Evolutionary conservation across 2,888 invertebrate species (phyloP), one percentile per base, ranked within the genome.

Genomic region (Sclerodermus sp.): DNA sequence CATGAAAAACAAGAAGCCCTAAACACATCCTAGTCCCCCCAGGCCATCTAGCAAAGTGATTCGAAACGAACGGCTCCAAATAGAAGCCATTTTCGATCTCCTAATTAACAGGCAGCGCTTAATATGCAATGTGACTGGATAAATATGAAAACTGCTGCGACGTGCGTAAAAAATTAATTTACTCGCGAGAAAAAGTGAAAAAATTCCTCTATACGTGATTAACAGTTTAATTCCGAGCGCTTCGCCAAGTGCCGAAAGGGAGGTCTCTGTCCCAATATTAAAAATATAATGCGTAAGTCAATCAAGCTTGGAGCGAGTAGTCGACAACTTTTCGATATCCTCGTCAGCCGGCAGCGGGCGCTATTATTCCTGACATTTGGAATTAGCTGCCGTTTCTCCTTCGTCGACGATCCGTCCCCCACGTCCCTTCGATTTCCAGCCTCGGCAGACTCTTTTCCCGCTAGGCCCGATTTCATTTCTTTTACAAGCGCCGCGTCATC

Each of bases 401-500:
- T 42, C 42, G 54, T 52, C 62, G 57, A 30, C 30, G 30, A 10
- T n/a, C n/a, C n/a, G n/a, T n/a, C n/a, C n/a, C n/a, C 23, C 23
- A 58, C 55, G 48, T 52, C 44, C 50, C 52, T 56, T 52, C 55
- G 59, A 52, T 55, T 51, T 56, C 53, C n/a, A n/a, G n/a, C n/a
- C n/a, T n/a, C n/a, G n/a, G n/a, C n/a, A n/a, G n/a, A n/a, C 53
- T 42, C 47, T 49, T 53, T 38, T 46, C 45, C 47, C 58, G 45
- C 45, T 57, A 62, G 64, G 66, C 67, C 72, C 74, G 73, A 76
- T 75, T 76, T 72, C 70, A 74, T 76, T 76, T 71, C 70, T 71
- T 70, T 71, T 71, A 67, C 69, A 69, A 71, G 58, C 63, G 71
- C 73, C 67, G 65, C 74, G 76, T 77, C 75, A 76, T 76, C 77